Conservation (phyloP, 2,888 invertebrate species). For the Dusona sp. region DNA sequence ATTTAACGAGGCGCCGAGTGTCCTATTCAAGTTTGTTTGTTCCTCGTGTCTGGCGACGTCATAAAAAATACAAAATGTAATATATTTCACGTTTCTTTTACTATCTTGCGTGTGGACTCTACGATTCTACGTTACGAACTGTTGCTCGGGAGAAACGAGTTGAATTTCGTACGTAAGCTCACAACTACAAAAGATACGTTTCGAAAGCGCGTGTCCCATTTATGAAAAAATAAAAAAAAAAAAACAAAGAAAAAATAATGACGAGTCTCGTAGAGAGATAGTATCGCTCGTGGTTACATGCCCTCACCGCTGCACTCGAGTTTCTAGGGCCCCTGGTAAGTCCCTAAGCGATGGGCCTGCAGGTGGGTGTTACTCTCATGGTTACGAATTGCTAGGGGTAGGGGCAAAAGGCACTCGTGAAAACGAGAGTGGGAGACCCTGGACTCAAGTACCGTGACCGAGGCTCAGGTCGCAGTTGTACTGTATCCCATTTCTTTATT, state of each 20-base stretch:
- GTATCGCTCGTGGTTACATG: conserved; percentile 50
- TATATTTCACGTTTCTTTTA: neutral
- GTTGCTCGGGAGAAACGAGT: conserved; percentile 14
- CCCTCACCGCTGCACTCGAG: conserved; percentile 51
- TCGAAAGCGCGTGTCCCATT: conserved; percentile 52
- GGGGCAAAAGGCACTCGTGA: conserved; percentile 61
- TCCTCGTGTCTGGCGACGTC: neutral
- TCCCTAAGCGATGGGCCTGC: conserved; percentile 54
- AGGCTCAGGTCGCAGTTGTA: conserved; percentile 72
- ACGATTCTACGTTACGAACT: conserved; percentile 31
- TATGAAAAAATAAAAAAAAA: conserved; percentile 31
- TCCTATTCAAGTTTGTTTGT: neutral
- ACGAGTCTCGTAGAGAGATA: conserved; percentile 33
- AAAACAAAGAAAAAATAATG: conserved; percentile 1
- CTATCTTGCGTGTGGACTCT: conserved; percentile 4
- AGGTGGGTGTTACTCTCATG: conserved; percentile 69
- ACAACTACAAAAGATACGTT: conserved; percentile 43
- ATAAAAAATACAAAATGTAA: neutral
- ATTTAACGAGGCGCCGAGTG: neutral
- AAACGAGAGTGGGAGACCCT: conserved; percentile 57
- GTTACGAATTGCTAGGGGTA: conserved; percentile 52
- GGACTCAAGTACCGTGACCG: conserved; percentile 75
- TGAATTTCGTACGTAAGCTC: conserved; percentile 5
- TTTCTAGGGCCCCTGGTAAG: conserved; percentile 39
- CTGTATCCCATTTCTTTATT: conserved; percentile 51